These are phyloP conservation scores for Ctenodactylus gundi DNA, from an alignment of 2,113 vertebrate species.

Conservation along the genomic window DNA sequence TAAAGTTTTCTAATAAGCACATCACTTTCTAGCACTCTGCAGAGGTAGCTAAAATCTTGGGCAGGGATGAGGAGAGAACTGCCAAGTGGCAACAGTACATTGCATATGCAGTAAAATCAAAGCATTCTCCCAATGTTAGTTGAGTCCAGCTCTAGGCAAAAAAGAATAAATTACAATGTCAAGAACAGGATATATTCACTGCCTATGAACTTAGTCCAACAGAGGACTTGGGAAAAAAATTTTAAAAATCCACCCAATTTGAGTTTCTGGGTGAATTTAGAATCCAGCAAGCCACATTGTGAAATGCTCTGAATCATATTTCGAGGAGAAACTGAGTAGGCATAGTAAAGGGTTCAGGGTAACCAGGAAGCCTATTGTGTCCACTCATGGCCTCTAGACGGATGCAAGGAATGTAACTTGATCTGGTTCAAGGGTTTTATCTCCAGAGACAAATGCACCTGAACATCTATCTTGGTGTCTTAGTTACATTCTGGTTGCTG, in stretches of 20 bases:
- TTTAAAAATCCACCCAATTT: not conserved
- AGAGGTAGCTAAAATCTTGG: conserved; percentile 54
- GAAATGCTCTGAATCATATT: not conserved
- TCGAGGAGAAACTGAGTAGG: not conserved
- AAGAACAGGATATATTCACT: not conserved
- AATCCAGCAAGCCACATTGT: not conserved
- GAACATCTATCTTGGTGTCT: not conserved
- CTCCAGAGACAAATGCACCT: not conserved
- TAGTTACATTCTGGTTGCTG: no score
- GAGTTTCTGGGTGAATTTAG: not conserved
- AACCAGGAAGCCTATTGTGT: not conserved
- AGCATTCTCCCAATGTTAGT: conserved; percentile 29
- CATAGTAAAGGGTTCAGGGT: not conserved
- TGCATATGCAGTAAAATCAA: not conserved
- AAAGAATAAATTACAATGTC: not conserved
- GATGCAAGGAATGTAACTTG: not conserved
- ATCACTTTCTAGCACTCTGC: conserved; percentile 50
- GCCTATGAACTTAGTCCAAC: not conserved
- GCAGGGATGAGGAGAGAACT: not conserved
- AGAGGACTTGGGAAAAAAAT: not conserved
- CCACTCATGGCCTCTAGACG: not conserved
- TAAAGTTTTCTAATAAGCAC: conserved; percentile 72
- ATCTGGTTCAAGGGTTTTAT: not conserved
- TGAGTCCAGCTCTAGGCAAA: not conserved
- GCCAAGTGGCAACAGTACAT: conserved; percentile 43